phyloP scores from a whole-genome alignment of 1,140 invertebrate species.

The Bombus impatiens region DNA sequence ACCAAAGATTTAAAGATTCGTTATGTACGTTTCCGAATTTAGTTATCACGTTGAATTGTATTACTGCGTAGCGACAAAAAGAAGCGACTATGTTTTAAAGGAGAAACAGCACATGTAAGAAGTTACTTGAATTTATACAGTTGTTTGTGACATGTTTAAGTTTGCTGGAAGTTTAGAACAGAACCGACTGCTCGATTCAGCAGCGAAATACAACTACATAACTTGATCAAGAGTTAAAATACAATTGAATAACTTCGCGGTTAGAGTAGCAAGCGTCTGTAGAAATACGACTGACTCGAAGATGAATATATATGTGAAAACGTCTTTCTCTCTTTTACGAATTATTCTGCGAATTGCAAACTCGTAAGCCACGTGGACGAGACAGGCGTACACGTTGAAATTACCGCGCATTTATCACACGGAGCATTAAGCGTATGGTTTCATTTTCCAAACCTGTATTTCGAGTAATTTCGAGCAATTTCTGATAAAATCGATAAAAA shows the following conservation, averaged over 20 bases:
- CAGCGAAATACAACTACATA: not conserved
- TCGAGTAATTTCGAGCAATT: not conserved
- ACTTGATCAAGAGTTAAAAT: conserved; percentile 30
- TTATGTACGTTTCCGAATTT: not conserved
- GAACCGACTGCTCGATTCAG: conserved; percentile 8
- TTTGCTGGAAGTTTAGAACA: not conserved
- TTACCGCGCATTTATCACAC: not conserved
- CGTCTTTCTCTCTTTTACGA: not conserved
- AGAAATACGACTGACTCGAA: not conserved
- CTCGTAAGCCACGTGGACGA: not conserved
- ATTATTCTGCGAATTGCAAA: not conserved
- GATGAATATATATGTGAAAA: not conserved
- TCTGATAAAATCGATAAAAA: not conserved
- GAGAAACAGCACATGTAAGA: not conserved
- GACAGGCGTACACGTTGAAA: not conserved
- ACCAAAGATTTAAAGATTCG: no score
- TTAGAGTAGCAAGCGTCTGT: not conserved
- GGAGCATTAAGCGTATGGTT: not conserved
- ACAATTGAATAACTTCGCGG: conserved; percentile 16
- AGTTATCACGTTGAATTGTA: not conserved
- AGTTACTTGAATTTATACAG: conserved; percentile 8
- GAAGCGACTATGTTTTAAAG: not conserved
- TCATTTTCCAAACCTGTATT: not conserved
- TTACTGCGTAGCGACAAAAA: no score
- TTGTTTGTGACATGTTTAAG: conserved; percentile 14